Conservation (phyloP, 1,140 invertebrate genomes). For the Cepaea nemoralis region DNA sequence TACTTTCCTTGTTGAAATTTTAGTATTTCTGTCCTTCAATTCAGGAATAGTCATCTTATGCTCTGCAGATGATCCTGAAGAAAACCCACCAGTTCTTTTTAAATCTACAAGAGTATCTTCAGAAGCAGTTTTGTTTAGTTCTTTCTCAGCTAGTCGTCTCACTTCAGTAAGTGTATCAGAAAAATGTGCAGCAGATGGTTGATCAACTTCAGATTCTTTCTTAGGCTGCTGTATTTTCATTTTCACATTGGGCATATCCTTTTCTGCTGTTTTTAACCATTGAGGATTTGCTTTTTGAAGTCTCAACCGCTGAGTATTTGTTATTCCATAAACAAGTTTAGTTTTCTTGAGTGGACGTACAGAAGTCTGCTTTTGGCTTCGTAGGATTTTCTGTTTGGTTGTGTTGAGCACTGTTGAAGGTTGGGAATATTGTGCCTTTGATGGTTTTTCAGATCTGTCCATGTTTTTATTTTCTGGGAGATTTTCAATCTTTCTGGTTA, state of each 20-base stretch:
- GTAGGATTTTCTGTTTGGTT: neutral
- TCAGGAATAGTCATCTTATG: too few relatives aligned
- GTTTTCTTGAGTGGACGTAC: conserved; percentile 48
- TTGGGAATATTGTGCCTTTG: conserved; percentile 49
- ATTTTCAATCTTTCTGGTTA: conserved; percentile 27
- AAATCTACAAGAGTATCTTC: conserved; percentile 36
- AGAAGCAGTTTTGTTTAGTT: conserved; percentile 49
- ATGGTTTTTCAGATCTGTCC: conserved; percentile 50
- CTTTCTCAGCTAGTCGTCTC: conserved; percentile 55
- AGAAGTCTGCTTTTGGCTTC: neutral
- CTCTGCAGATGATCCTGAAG: neutral
- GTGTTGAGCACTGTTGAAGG: neutral
- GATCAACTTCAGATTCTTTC: conserved; percentile 48
- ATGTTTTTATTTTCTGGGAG: conserved; percentile 6
- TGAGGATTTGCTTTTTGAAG: conserved; percentile 66
- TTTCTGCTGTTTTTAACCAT: conserved; percentile 54
- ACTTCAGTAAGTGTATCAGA: conserved; percentile 67
- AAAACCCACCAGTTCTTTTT: neutral
- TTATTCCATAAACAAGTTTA: conserved; percentile 64
- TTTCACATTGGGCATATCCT: conserved; percentile 15
- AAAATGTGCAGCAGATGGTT: conserved; percentile 55
- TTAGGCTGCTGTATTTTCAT: conserved; percentile 41
- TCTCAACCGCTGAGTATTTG: conserved; percentile 67
- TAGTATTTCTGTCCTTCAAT: too few relatives aligned
- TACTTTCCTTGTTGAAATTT: neutral